Evolutionary conservation across 2,797 vertebrate genomes (phyloP).

Genomic region (Epinephelus coioides): DNA sequence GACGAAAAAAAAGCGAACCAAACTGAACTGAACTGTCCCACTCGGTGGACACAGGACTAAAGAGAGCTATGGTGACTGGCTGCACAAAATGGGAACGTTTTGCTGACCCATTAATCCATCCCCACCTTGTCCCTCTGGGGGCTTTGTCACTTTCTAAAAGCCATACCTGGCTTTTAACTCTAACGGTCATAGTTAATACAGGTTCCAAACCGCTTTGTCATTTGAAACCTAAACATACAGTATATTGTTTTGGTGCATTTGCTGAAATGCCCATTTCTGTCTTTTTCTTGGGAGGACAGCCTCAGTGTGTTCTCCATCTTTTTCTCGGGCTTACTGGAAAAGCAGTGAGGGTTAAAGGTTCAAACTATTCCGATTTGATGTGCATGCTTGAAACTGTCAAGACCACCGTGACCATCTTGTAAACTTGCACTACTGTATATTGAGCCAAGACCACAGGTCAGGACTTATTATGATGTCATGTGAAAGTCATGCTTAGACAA

Average conservation of each 20-base stretch:
- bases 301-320: slow-evolving; percentile 16
- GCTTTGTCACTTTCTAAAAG: background rate
- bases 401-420: slow-evolving; percentile 4
- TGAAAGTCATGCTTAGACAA: slow-evolving; percentile 43
- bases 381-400: slow-evolving; percentile 19
- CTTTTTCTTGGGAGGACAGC: background rate
- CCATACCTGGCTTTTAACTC: background rate
- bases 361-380: background rate
- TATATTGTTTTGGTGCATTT: background rate
- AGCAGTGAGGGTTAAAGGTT: background rate
- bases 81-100: background rate
- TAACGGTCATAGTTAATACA: background rate
- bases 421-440: slow-evolving; percentile 19
- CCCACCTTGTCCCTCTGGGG: fast-evolving
- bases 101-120: background rate
- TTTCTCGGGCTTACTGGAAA: background rate
- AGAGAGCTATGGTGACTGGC: background rate
- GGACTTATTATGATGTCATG: slow-evolving; percentile 27
- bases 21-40: no score
- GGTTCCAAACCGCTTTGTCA: background rate
- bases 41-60: background rate
- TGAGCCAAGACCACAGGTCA: slow-evolving; percentile 23
- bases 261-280: background rate
- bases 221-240: background rate
- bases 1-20: no score